Evolutionary conservation across 1,140 invertebrate genomes (phyloP).

Genomic region (Ectropis grisescens): DNA sequence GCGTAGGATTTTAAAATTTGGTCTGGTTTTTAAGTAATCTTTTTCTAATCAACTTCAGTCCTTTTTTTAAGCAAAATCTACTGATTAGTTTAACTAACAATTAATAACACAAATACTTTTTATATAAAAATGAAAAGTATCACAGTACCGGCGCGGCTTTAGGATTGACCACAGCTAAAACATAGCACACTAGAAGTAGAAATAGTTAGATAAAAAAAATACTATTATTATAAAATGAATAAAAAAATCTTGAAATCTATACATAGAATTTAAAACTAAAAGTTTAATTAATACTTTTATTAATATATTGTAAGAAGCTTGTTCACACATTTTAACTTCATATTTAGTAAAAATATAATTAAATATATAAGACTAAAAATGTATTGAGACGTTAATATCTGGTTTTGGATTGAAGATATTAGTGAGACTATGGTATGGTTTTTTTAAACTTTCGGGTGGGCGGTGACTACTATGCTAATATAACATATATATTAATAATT

Average conservation of each 20-base stretch:
- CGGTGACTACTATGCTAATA: too few species aligned
- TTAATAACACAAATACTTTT: not conserved
- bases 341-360: constrained; percentile 56
- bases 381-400: constrained; percentile 19
- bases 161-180: constrained; percentile 63
- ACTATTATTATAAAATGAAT: constrained; percentile 54
- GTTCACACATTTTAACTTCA: constrained; percentile 69
- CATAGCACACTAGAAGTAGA: constrained; percentile 62
- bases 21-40: too few species aligned
- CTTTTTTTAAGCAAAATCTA: too few species aligned
- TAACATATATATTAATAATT: too few species aligned
- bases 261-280: constrained; percentile 67
- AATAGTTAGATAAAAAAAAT: constrained; percentile 63
- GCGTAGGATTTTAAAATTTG: too few species aligned
- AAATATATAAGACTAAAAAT: constrained; percentile 29
- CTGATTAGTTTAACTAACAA: too few species aligned
- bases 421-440: constrained; percentile 33
- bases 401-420: constrained; percentile 35
- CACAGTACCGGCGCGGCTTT: constrained; percentile 41
- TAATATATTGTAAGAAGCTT: constrained; percentile 64
- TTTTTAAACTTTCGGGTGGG: constrained; percentile 27
- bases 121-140: constrained; percentile 10
- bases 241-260: constrained; percentile 65
- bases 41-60: too few species aligned
- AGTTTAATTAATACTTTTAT: constrained; percentile 68